phyloP scores from a whole-genome alignment of 23 tunicate species.

The Halocynthia roretzi region DNA sequence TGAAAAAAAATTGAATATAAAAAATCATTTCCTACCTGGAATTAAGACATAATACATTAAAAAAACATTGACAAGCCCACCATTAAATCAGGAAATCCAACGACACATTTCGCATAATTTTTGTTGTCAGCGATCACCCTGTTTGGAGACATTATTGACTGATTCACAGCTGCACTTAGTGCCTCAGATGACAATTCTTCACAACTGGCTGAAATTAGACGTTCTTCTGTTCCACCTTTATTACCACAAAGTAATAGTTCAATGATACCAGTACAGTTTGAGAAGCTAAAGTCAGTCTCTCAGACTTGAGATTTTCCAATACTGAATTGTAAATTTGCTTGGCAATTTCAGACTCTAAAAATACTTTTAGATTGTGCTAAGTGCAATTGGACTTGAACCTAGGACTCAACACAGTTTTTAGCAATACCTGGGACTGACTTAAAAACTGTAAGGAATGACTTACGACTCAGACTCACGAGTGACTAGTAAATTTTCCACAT shows the following conservation, averaged over 20 bases:
- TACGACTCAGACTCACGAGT: too few species aligned
- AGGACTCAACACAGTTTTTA: background rate
- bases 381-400: background rate
- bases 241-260: constrained; percentile 10
- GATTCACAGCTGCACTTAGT: constrained; percentile 39
- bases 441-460: background rate
- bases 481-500: too few species aligned
- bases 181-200: constrained; percentile 34
- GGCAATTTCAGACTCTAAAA: too few species aligned
- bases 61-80: constrained; percentile 16
- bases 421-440: background rate
- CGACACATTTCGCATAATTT: constrained; percentile 67
- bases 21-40: background rate
- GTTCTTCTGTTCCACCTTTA: constrained; percentile 24
- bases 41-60: background rate
- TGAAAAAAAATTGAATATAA: background rate
- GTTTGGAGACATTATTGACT: constrained; percentile 76
- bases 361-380: background rate
- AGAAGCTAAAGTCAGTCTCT: background rate
- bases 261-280: background rate
- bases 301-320: too few species aligned
- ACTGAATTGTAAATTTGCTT: too few species aligned
- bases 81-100: constrained; percentile 85
- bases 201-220: constrained; percentile 29
- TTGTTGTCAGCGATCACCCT: constrained; percentile 51